Percentiles rank a stretch among this genome's conserved stretches.
These are phyloP conservation scores for Drosophila takahashii DNA, from an alignment of 1,140 invertebrate genomes.

Conservation along the genomic window DNA sequence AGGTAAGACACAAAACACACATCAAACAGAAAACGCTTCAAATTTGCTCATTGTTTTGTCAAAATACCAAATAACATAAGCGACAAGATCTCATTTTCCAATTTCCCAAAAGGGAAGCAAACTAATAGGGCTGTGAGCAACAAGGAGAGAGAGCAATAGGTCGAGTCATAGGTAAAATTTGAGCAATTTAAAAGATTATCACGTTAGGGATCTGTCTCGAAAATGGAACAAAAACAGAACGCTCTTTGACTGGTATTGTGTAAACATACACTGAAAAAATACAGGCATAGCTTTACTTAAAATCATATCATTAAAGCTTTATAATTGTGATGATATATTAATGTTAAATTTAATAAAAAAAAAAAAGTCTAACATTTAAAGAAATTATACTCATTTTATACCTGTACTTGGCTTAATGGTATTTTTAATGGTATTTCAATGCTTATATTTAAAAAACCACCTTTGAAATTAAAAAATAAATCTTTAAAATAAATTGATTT, in stretches of 20 bases:
- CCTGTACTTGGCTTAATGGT: too few species aligned
- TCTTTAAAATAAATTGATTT: neutral
- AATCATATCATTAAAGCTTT: neutral
- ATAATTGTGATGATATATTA: neutral
- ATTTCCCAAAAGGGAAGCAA: constrained; percentile 60
- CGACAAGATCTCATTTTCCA: constrained; percentile 78
- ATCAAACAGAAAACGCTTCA: constrained; percentile 44
- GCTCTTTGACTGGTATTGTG: constrained; percentile 57
- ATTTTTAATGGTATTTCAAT: too few species aligned
- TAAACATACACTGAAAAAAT: constrained; percentile 47
- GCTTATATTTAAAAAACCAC: too few species aligned
- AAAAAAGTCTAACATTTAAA: too few species aligned
- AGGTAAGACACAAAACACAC: constrained; percentile 55
- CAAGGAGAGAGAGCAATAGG: constrained; percentile 33
- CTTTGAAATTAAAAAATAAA: too few species aligned
- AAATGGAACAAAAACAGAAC: constrained; percentile 58
- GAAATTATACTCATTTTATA: too few species aligned
- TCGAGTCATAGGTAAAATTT: constrained; percentile 56
- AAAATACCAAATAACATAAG: constrained; percentile 74
- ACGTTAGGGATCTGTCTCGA: constrained; percentile 67
- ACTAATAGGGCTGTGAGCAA: constrained; percentile 21
- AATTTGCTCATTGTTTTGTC: constrained; percentile 61
- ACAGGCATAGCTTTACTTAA: neutral
- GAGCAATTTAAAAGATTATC: constrained; percentile 82
- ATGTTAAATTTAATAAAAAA: neutral